Evolutionary conservation across 1,140 invertebrate species (phyloP).

Genomic region (Drosophila arawakana): DNA sequence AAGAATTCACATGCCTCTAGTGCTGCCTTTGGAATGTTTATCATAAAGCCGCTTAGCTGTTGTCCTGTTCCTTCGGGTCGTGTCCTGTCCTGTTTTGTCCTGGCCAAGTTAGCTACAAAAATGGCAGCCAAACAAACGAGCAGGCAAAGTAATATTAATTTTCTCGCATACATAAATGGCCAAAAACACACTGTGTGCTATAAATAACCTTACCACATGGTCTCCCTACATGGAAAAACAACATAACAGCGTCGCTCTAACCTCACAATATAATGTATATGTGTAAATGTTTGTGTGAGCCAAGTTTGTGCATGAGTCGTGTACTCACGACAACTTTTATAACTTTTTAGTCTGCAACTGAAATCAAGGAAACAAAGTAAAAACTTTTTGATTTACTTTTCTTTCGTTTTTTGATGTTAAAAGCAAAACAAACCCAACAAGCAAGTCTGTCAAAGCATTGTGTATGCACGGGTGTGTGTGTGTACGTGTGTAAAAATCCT

Average conservation of each 20-base stretch:
- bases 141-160: conserved; percentile 46
- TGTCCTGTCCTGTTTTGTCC: conserved; percentile 54
- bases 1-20: background rate
- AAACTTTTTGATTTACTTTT: conserved; percentile 42
- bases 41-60: conserved; percentile 70
- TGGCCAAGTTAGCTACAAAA: conserved; percentile 58
- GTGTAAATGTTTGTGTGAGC: conserved; percentile 16
- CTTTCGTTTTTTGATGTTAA: conserved; percentile 3
- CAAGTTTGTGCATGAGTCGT: conserved; percentile 32
- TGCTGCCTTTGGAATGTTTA: background rate
- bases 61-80: conserved; percentile 22
- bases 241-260: conserved; percentile 27
- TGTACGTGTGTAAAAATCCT: background rate
- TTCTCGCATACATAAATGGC: conserved; percentile 24
- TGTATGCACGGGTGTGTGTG: background rate
- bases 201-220: conserved; percentile 73
- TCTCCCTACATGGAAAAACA: conserved; percentile 6
- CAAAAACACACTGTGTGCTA: conserved; percentile 69
- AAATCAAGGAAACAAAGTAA: conserved; percentile 78
- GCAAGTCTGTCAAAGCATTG: conserved; percentile 64
- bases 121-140: conserved; percentile 40
- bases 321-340: conserved; percentile 66
- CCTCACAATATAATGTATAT: conserved; percentile 12
- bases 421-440: conserved; percentile 37
- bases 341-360: conserved; percentile 55